Percentiles rank a stretch among this genome's conserved stretches.
Evolutionary conservation across 2,113 vertebrate genomes (phyloP).

Genomic region (Thymallus thymallus): DNA sequence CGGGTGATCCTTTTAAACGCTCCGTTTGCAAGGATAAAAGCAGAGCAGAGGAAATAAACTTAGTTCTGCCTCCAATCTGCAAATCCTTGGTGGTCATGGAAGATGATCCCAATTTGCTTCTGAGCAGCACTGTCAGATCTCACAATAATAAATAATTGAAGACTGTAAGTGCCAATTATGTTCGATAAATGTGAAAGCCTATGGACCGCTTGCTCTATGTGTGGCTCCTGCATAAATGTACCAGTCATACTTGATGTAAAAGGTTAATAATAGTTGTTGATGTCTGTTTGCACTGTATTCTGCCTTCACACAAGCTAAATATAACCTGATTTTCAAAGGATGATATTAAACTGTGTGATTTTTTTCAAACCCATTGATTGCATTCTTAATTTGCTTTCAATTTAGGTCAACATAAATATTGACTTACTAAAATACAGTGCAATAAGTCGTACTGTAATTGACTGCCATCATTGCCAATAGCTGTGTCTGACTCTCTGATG

Average conservation of each 20-base stretch:
- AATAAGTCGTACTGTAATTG: no score
- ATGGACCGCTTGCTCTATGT: slow-evolving; percentile 61
- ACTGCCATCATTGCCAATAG: no score
- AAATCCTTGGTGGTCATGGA: slow-evolving; percentile 83
- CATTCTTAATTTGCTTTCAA: background rate
- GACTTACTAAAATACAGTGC: no score
- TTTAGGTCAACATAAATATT: no score
- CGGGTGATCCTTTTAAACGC: slow-evolving; percentile 81
- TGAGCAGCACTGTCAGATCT: slow-evolving; percentile 79
- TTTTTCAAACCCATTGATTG: background rate
- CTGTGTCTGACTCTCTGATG: no score
- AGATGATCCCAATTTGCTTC: slow-evolving; percentile 84
- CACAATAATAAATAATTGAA: slow-evolving; percentile 83
- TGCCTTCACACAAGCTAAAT: background rate
- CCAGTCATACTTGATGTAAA: slow-evolving; percentile 61
- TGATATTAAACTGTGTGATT: background rate
- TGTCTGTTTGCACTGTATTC: slow-evolving; percentile 8
- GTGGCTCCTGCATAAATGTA: slow-evolving; percentile 64
- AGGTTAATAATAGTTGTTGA: slow-evolving; percentile 41
- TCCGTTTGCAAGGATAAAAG: slow-evolving; percentile 82
- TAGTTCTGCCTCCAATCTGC: slow-evolving; percentile 82
- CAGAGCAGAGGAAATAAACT: slow-evolving; percentile 79
- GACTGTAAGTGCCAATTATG: slow-evolving; percentile 80
- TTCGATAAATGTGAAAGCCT: slow-evolving; percentile 68
- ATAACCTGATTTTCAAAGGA: background rate